Conservation (phyloP, 2,888 invertebrate genomes). For the Sphaeridia pumilis region DNA sequence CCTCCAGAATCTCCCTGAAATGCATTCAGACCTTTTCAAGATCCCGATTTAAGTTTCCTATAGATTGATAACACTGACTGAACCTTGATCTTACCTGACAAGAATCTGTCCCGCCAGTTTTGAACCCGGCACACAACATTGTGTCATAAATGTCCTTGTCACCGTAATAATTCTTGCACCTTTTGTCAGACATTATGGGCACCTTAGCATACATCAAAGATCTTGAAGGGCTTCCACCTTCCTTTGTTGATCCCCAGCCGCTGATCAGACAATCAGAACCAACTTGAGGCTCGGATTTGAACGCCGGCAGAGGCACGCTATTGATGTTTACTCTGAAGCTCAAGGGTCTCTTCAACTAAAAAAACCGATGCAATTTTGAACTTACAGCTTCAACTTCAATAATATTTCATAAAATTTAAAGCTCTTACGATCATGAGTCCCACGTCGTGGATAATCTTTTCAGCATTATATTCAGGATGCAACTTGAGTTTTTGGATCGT, state of each 20-base stretch:
- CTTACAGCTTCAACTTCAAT: no score
- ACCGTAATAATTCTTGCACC: conserved; percentile 29
- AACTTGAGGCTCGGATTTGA: conserved; percentile 16
- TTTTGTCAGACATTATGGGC: conserved; percentile 27
- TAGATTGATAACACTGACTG: no score
- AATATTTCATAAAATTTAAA: no score
- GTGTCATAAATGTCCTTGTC: conserved; percentile 30
- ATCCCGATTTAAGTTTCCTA: no score
- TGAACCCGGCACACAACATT: conserved; percentile 33
- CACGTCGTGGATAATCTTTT: conserved; percentile 30
- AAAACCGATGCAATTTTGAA: no score
- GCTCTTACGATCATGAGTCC: conserved; percentile 24
- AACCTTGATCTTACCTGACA: conserved; percentile 35
- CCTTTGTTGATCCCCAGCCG: conserved; percentile 32
- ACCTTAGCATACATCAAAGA: conserved; percentile 32
- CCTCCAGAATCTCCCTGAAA: conserved; percentile 16
- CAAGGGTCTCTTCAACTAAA: conserved; percentile 21
- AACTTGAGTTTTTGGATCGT: conserved; percentile 20
- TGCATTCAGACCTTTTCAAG: no score
- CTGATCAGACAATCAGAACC: conserved; percentile 21
- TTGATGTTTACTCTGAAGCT: conserved; percentile 25
- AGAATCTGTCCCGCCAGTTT: conserved; percentile 30
- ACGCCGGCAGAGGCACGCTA: conserved; percentile 24
- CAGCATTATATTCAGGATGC: conserved; percentile 29
- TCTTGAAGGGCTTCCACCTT: conserved; percentile 29